Evolutionary conservation across 1,140 invertebrate species (phyloP).

Genomic region (Drosophila subpulchrella): DNA sequence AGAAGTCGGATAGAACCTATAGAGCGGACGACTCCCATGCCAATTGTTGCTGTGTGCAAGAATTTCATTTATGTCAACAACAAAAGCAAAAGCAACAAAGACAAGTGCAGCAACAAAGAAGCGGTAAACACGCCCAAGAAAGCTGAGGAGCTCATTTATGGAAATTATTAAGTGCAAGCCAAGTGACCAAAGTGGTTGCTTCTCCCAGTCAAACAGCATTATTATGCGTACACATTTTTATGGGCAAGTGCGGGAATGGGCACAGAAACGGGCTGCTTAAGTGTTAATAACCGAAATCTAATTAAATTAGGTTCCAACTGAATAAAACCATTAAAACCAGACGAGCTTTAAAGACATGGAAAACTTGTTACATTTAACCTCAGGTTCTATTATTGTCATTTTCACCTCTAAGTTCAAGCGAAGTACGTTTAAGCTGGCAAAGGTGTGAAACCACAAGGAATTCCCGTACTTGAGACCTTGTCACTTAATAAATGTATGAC

Average conservation of each 20-base stretch:
- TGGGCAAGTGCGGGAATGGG: slow-evolving; percentile 14
- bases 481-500: neutral
- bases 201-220: slow-evolving; percentile 29
- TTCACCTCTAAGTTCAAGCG: neutral
- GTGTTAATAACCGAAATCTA: neutral
- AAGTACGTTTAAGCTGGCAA: neutral
- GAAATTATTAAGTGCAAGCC: slow-evolving; percentile 57
- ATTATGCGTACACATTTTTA: slow-evolving; percentile 52
- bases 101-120: slow-evolving; percentile 35
- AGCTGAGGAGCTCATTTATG: slow-evolving; percentile 52
- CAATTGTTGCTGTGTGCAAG: slow-evolving; percentile 57
- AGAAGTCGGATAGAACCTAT: slow-evolving; percentile 31
- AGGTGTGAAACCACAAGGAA: slow-evolving; percentile 29
- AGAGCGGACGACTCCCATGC: slow-evolving; percentile 17
- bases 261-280: slow-evolving; percentile 4
- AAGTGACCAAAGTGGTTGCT: slow-evolving; percentile 30
- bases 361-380: neutral
- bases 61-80: slow-evolving; percentile 56
- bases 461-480: slow-evolving; percentile 1
- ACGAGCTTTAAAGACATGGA: neutral
- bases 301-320: neutral
- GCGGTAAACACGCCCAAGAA: slow-evolving; percentile 43
- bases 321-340: neutral
- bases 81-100: slow-evolving; percentile 26
- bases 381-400: neutral